Evolutionary conservation across 2,113 vertebrate genomes (phyloP).

Genomic region (Ascaphus truei): DNA sequence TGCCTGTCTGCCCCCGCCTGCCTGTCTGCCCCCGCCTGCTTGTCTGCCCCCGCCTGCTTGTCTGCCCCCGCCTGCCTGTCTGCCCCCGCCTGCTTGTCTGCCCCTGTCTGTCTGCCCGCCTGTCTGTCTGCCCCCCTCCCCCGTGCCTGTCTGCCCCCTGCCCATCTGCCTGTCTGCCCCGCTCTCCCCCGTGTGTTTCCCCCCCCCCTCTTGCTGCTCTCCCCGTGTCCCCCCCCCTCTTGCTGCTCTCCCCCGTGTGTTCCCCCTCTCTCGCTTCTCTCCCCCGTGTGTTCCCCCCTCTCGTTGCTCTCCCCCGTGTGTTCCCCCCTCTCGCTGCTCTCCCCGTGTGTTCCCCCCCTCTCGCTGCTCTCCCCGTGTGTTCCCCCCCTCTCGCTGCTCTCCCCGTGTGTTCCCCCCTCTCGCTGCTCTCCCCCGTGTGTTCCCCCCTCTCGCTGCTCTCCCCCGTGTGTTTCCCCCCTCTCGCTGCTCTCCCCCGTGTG

Average conservation of each 20-base stretch:
- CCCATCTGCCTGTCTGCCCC: slow-evolving; percentile 41
- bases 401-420: not conserved
- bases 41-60: not conserved
- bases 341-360: slow-evolving; percentile 40
- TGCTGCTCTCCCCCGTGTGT: not conserved
- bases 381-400: not conserved
- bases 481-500: not conserved
- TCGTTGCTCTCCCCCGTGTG: too few relatives aligned
- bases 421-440: not conserved
- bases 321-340: too few relatives aligned
- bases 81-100: not conserved
- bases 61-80: not conserved
- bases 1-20: not conserved
- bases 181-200: not conserved
- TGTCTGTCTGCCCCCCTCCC: not conserved
- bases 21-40: not conserved
- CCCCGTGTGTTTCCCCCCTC: not conserved
- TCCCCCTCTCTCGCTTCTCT: not conserved
- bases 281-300: not conserved
- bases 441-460: not conserved
- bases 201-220: not conserved
- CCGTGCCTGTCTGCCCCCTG: not conserved
- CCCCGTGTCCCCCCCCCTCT: not conserved
- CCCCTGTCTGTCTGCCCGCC: not conserved
- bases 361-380: slow-evolving; percentile 43